Evolutionary conservation across 2,888 invertebrate species (phyloP), one percentile per base, ranked within the genome.

Genomic region (Norana najaformis): DNA sequence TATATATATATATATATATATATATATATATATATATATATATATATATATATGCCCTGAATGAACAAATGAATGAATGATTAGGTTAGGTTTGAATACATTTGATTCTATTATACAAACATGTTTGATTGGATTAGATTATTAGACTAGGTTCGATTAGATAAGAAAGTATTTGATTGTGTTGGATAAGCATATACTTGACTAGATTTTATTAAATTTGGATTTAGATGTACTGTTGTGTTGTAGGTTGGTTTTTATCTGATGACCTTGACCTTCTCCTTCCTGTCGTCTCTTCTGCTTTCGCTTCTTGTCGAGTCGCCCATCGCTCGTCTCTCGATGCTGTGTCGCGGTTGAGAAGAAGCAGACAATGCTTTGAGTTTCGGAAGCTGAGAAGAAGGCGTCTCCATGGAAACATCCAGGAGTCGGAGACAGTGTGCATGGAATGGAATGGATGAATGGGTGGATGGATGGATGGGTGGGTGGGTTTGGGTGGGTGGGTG

Each of bases 251-350:
- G 85, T 85, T 35, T 85, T 0, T 85, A 85, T 36, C 37, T 85
- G 85, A 85, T 85, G 85, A 37, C 85, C 37, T 37, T 85, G 85
- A 36, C 85, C 35, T 37, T 85, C 37, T 85, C 85, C 36, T 85
- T 85, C 37, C 36, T 85, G 18, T 35, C 85, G 18, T 85, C 85
- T 16, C 35, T 85, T 69, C 69, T 69, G 69, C 69, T 69, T 69
- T 69, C 69, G 11, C 69, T 69, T 69, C 69, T 69, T n/a, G n/a
- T 69, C n/a, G 69, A 69, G 69, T 69, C n/a, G 11, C 69, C 69
- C 69, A n/a, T 69, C 69, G 69, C n/a, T 69, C 69, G n/a, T 69
- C 69, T 69, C 30, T n/a, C n/a, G 11, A 8, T 8, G 30, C 6
- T 69, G n/a, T 69, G 69, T n/a, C 8, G 30, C 8, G 69, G n/a